Evolutionary conservation across 2,113 vertebrate species (phyloP).

Genomic region (Callocephalon fimbriatum): DNA sequence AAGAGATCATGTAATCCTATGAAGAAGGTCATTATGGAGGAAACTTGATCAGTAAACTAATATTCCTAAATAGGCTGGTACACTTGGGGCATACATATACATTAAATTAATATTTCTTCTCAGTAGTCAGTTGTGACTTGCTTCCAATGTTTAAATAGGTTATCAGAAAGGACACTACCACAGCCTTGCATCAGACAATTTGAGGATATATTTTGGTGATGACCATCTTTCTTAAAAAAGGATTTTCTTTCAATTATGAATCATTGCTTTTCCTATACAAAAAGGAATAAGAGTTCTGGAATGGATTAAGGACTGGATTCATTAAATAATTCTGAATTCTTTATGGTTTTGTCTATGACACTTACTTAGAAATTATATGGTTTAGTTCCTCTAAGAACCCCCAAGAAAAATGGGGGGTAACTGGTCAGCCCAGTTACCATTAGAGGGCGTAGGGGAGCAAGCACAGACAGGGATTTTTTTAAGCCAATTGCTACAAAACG

Average conservation of each 20-base stretch:
- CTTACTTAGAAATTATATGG: neutral
- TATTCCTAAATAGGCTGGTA: neutral
- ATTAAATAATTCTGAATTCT: neutral
- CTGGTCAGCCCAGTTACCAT: neutral
- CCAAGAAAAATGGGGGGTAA: neutral
- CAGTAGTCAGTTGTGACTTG: neutral
- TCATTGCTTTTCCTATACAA: neutral
- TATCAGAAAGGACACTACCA: neutral
- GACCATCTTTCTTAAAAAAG: neutral
- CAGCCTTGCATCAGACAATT: neutral
- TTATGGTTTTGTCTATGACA: neutral
- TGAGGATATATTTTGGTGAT: neutral
- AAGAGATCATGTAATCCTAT: neutral
- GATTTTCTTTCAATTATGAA: neutral
- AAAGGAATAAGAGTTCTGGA: neutral
- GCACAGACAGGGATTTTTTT: neutral
- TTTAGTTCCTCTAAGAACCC: neutral
- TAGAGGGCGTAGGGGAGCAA: neutral
- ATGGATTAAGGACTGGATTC: neutral
- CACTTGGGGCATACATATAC: neutral
- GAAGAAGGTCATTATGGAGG: neutral
- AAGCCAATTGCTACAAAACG: neutral
- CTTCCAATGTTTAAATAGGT: neutral
- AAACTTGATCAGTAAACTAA: neutral
- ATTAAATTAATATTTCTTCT: neutral